Conservation (phyloP, 2,888 invertebrate genomes). For the Thymelicus acteon region DNA sequence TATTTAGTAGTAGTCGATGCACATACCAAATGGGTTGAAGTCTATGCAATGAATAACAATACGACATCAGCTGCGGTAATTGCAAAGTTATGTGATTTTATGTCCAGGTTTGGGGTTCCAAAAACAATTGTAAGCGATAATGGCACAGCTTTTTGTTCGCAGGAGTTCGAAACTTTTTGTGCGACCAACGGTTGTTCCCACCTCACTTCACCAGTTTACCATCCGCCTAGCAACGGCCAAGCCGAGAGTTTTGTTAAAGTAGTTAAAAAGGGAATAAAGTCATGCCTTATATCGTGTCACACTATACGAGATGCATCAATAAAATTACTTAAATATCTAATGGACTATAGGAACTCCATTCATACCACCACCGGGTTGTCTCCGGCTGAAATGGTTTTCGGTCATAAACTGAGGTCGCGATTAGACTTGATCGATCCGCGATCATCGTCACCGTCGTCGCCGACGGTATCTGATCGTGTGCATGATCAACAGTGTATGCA, state of each 20-base stretch:
- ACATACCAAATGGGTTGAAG: slow-evolving; percentile 44
- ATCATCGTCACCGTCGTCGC: slow-evolving; percentile 40
- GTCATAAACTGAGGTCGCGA: too few relatives aligned
- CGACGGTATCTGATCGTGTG: slow-evolving; percentile 40
- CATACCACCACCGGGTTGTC: too few relatives aligned
- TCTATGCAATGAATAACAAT: slow-evolving; percentile 25
- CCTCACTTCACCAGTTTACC: neutral
- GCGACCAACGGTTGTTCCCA: neutral
- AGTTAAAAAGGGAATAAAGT: slow-evolving; percentile 47
- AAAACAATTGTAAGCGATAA: slow-evolving; percentile 16
- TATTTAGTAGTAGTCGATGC: slow-evolving; percentile 44
- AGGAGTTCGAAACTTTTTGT: slow-evolving; percentile 10
- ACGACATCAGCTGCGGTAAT: slow-evolving; percentile 6
- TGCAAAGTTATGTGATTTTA: slow-evolving; percentile 15
- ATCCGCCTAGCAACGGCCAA: too few relatives aligned
- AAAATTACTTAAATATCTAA: slow-evolving; percentile 43
- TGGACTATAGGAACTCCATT: slow-evolving; percentile 38
- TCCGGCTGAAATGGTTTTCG: too few relatives aligned
- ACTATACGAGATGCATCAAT: slow-evolving; percentile 22
- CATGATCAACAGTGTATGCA: slow-evolving; percentile 12
- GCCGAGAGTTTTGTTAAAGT: slow-evolving; percentile 43
- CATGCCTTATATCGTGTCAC: slow-evolving; percentile 30
- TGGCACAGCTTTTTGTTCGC: slow-evolving; percentile 21
- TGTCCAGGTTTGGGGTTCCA: slow-evolving; percentile 8
- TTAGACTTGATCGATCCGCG: slow-evolving; percentile 30